Evolutionary conservation across 1,140 invertebrate species (phyloP), one percentile per base, ranked within the genome.

Genomic region (Drosophila tristis): DNA sequence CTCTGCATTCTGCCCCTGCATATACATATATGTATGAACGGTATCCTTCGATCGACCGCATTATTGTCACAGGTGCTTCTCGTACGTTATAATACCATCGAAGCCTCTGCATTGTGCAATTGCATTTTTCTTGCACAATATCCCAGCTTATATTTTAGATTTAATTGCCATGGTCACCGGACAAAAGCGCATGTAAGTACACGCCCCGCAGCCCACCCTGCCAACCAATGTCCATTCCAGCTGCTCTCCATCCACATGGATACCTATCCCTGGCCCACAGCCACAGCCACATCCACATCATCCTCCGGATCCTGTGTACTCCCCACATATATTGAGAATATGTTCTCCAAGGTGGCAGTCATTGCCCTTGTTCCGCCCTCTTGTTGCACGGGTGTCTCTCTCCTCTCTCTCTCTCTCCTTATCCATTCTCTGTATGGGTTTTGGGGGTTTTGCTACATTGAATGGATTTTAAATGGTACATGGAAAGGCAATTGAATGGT

Each of bases 111-210:
- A 93, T 85, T 71, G 90, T 64, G 57, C 93, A 53, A 70, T 80
- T 56, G 89, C 86, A 68, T 92, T 94, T 73, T 92, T 95, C 47
- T 84, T 95, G 29, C 95, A 95, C 80, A 93, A 93, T 92, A 80
- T 95, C 57, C 95, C 95, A 11, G 94, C 94, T 15, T 93, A 94
- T 78, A 87, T 95, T 44, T 92, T 94, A 39, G 95, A 95, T 84
- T 92, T 91, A 44, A 85, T 93, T 44, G 80, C 93, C 15, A 89
- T 93, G 25, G 80, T 93, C 20, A 93, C 94, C 25, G 94, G 94
- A 72, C 94, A 93, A 87, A 93, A 94, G 80, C 94, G 94, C 61
- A 94, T 93, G 94, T 95, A 92, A 94, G 93, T 91, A 81, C 66
- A 59, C 67, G 31, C 67, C 42, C 58, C 26, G 7, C 29, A 20